A percentile compares a stretch with the other conserved stretches of the same genome.
These are phyloP conservation scores for Elmis aenea DNA, from an alignment of 2,888 invertebrate species.

Conservation along the genomic window DNA sequence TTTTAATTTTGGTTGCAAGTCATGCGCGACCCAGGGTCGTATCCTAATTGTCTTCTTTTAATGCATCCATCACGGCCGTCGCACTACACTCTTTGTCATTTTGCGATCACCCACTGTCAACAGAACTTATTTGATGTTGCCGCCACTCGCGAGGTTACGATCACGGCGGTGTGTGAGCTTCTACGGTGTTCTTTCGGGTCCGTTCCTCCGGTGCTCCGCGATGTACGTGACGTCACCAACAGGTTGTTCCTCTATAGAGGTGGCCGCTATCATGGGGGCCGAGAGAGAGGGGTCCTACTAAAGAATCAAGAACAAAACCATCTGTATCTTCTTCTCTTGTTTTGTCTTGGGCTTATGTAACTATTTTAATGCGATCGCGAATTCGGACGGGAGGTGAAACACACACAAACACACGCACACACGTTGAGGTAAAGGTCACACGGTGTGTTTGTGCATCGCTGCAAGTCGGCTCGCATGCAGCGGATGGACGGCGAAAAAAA, in stretches of 20 bases:
- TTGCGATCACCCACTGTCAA: background rate
- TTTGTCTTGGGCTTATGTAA: background rate
- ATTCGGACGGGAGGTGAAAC: too few species aligned
- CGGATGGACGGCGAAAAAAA: too few species aligned
- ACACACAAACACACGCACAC: too few species aligned
- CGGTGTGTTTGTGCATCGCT: too few species aligned
- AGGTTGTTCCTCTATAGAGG: slow-evolving; percentile 39
- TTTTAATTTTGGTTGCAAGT: too few species aligned
- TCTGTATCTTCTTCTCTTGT: slow-evolving; percentile 11
- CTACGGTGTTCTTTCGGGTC: slow-evolving; percentile 14
- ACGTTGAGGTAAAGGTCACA: too few species aligned
- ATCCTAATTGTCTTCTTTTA: too few species aligned
- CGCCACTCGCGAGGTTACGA: slow-evolving; percentile 2
- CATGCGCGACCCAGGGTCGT: too few species aligned
- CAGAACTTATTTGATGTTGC: background rate
- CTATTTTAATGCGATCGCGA: too few species aligned
- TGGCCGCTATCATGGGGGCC: slow-evolving; percentile 40
- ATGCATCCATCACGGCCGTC: background rate
- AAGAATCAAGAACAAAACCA: slow-evolving; percentile 8
- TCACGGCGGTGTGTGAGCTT: slow-evolving; percentile 8
- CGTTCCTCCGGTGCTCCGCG: slow-evolving; percentile 13
- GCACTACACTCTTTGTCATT: background rate
- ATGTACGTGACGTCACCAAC: slow-evolving; percentile 39
- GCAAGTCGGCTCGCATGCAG: too few species aligned
- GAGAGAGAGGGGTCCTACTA: slow-evolving; percentile 12